Base-by-base conservation (phyloP, 1,140 invertebrate genomes). In the Adoxophyes honmai region DNA sequence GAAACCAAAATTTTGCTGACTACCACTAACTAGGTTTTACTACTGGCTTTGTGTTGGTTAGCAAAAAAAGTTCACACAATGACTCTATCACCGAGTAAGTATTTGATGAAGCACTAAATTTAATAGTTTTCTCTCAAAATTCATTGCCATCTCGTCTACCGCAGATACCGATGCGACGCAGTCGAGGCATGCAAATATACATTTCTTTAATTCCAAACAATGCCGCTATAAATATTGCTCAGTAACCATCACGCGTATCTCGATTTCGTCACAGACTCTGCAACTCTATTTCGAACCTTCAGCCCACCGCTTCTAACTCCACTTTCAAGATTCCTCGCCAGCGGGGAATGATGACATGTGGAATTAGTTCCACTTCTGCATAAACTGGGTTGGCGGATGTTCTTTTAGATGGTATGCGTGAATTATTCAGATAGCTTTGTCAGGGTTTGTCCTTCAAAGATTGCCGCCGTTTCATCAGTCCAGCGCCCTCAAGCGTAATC, bases 191-290 rank as follows among this genome's bases (percentile, higher is more conserved):
- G n/a, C 18, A 10, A 33, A 13, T 18, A 21, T 11, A 48, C 11
- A 48, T 11, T 18, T 18, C 21, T 18, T 48, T 28, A 6, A 28
- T 28, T 28, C 21, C 21, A 48, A 48, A 48, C 42, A 48, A 48
- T 48, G 28, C 42, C 11, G 21, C 21, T 21, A 21, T 28, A 48
- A 21, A 48, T 48, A 21, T 21, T 18, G 18, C 18, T n/a, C 15
- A 11, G 42, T n/a, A 48, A 28, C 42, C 42, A 48, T 48, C 42
- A 48, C 18, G 42, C 42, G 42, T 48, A 18, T 48, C 18, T 21
- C 16, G 28, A 13, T 48, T 48, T 48, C 42, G 21, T 48, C 42
- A 48, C 11, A 0, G 21, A 1, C 38, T 21, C 21, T 11, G n/a
- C 21, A 9, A 28, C 21, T 48, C 11, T 0, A 48, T 18, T 44